These are phyloP conservation scores for Kryptolebias ocellatus DNA, from an alignment of 2,797 vertebrate species.

Conservation along the genomic window DNA sequence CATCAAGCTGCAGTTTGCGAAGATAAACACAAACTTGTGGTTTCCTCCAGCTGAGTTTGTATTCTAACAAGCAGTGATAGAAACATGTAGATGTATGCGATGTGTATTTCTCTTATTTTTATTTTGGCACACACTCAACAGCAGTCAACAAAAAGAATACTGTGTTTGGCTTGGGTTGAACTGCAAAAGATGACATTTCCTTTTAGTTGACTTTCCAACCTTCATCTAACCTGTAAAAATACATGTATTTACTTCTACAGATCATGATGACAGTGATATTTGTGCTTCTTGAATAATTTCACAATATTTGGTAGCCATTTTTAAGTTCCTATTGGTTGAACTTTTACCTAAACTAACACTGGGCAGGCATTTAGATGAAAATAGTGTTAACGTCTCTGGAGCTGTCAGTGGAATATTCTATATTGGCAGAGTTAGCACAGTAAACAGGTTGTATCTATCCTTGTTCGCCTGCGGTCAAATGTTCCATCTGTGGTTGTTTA, in stretches of 20 bases:
- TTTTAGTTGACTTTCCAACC: conserved; percentile 10
- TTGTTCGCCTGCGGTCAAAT: conserved; percentile 80
- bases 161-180: conserved; percentile 71
- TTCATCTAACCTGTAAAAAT: no score
- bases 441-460: conserved; percentile 84
- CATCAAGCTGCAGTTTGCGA: conserved; percentile 66
- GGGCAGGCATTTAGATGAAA: conserved; percentile 65
- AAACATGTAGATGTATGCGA: conserved; percentile 72
- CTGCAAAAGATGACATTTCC: conserved; percentile 16
- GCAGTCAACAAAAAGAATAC: conserved; percentile 79
- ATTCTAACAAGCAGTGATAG: conserved; percentile 67
- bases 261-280: conserved; percentile 20
- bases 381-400: conserved; percentile 60
- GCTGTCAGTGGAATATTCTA: conserved; percentile 83
- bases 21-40: conserved; percentile 76
- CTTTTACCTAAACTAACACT: conserved; percentile 47
- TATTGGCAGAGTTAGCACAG: conserved; percentile 72
- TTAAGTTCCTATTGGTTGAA: conserved; percentile 39
- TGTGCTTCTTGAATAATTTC: conserved; percentile 16
- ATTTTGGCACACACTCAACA: conserved; percentile 71
- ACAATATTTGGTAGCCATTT: conserved; percentile 14
- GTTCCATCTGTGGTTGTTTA: conserved; percentile 87
- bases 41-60: conserved; percentile 72
- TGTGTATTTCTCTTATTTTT: conserved; percentile 76
- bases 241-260: neutral